Base-by-base conservation (phyloP, 2,888 invertebrate species). In the Panzeria rudis region DNA sequence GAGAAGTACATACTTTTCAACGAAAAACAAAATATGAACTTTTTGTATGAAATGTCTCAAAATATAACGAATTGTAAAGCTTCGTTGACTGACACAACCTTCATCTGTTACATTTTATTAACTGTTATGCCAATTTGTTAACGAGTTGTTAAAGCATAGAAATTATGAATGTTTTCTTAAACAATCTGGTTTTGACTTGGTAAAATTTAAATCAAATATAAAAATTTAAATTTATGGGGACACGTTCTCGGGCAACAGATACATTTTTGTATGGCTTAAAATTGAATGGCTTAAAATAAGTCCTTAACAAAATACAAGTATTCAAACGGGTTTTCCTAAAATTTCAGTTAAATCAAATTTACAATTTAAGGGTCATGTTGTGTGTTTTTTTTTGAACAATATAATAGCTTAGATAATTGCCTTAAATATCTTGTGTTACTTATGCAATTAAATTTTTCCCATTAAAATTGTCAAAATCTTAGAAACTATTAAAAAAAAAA, bases 81-180 rank as follows among this genome's bases (percentile, higher is more conserved):
- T 25, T 54, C 25, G 11, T 41, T 17, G 17, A 56, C 69, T 41
- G 56, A 44, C 44, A 50, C 20, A 50, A 61, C 73, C 73, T 73
- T 61, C 73, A 73, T 35, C 73, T 73, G 73, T 47, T 61, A 35
- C 23, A 61, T 50, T 15, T 47, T 29, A 72, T 72, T 44, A 71
- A 71, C 15, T 29, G 8, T 44, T 59, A 47, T 44, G 44, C 32
- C 20, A 54, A 32, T 59, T 59, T 32, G 17, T 35, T 35, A 61
- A 73, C 73, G 6, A 23, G 35, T 23, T 73, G 61, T 56, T 13
- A 59, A 71, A 56, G 13, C 29, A 44, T 32, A n/a, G 41, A 71
- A 41, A 41, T 32, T 41, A 1, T 41, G 17, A 29, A 1, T 56
- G 9, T 25, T 23, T 17, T 20, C 8, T 25, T 56, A 8, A 41